Evolutionary conservation across 2,888 invertebrate genomes (phyloP).

Genomic region (Lymantria dispar): DNA sequence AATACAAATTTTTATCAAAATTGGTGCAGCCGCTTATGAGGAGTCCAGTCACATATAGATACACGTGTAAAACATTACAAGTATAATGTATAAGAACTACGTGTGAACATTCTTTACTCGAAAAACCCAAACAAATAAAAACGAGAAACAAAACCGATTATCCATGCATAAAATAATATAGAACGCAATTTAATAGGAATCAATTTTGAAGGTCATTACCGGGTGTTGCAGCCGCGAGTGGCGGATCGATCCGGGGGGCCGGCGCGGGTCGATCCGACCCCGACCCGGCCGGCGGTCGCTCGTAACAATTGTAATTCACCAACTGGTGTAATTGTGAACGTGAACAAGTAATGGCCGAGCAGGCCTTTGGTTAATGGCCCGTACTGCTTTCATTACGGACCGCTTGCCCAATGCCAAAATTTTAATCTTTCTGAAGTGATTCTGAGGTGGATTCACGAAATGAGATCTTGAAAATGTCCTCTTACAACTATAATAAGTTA

Average conservation of each 20-base stretch:
- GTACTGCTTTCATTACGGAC: slow-evolving; percentile 64
- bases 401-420: slow-evolving; percentile 58
- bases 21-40: too few relatives aligned
- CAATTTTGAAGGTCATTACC: slow-evolving; percentile 28
- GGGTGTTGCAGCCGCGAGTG: slow-evolving; percentile 13
- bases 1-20: too few relatives aligned
- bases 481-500: too few relatives aligned
- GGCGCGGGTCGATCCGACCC: slow-evolving; percentile 10
- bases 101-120: background rate
- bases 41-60: too few relatives aligned
- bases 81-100: background rate
- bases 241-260: slow-evolving; percentile 8
- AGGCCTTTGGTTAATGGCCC: slow-evolving; percentile 60
- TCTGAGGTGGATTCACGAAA: too few relatives aligned
- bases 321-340: slow-evolving; percentile 63
- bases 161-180: too few relatives aligned
- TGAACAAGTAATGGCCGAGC: slow-evolving; percentile 62
- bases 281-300: slow-evolving; percentile 5
- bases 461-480: too few relatives aligned
- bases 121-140: background rate
- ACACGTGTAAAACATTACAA: too few relatives aligned
- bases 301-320: slow-evolving; percentile 56
- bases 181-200: slow-evolving; percentile 1
- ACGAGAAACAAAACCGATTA: too few relatives aligned
- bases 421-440: slow-evolving; percentile 46